These are phyloP conservation scores for Astreopora myriophthalma DNA, from an alignment of 64 coral and sea anemone species.

Conservation along the genomic window DNA sequence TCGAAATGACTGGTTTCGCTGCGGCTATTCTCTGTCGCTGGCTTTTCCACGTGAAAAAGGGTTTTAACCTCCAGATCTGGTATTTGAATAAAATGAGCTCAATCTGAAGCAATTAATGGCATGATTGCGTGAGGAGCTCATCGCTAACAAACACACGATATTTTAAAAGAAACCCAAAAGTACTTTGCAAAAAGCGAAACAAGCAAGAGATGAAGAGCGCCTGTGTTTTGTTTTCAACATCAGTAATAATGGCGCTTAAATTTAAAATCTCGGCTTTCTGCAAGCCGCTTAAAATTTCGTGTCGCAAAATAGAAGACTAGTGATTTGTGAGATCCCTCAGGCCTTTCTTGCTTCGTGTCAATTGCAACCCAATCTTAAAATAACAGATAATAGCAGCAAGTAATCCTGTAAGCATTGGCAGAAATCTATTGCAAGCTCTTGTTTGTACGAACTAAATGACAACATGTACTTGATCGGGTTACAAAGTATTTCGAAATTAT, in stretches of 20 bases:
- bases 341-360: neutral
- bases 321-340: slow-evolving; percentile 13
- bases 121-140: slow-evolving; percentile 6
- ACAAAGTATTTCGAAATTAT: slow-evolving; percentile 1
- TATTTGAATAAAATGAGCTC: neutral
- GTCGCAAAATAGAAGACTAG: neutral
- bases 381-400: slow-evolving; percentile 25
- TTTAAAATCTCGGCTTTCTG: slow-evolving; percentile 3
- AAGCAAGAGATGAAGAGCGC: neutral
- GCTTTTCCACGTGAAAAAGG: neutral
- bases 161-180: neutral
- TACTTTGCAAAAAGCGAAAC: neutral
- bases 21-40: neutral
- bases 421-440: slow-evolving; percentile 26
- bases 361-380: slow-evolving; percentile 34
- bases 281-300: slow-evolving; percentile 11
- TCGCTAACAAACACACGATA: neutral
- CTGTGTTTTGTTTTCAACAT: neutral
- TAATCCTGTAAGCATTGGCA: slow-evolving; percentile 12
- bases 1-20: slow-evolving; percentile 20
- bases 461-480: slow-evolving; percentile 17
- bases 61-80: too few species aligned
- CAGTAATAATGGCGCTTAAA: neutral
- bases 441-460: slow-evolving; percentile 4
- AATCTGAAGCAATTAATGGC: slow-evolving; percentile 30